A percentile compares a stretch with the other conserved stretches of the same genome.
Evolutionary conservation across 2,113 vertebrate genomes (phyloP).

Genomic region (Sinocyclocheilus grahami): DNA sequence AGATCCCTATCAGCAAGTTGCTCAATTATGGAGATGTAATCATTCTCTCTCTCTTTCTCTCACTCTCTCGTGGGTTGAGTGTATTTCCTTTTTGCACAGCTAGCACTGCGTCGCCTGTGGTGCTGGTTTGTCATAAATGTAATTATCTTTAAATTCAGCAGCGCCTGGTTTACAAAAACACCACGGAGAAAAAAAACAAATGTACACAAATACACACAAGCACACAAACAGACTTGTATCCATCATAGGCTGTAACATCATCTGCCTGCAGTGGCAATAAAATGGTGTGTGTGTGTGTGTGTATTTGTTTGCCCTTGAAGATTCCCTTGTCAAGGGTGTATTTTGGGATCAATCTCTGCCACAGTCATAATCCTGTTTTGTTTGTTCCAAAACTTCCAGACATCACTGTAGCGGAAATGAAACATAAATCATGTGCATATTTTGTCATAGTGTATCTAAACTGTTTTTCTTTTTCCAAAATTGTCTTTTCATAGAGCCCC

Average conservation of each 20-base stretch:
- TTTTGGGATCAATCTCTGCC: constrained; percentile 36
- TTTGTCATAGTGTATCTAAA: neutral
- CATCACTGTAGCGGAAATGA: constrained; percentile 1
- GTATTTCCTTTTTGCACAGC: constrained; percentile 22
- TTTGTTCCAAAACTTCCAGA: constrained; percentile 28
- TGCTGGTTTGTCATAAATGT: constrained; percentile 51
- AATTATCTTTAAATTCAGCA: constrained; percentile 59
- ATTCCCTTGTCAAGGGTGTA: constrained; percentile 33
- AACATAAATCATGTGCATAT: neutral
- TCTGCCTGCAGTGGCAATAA: constrained; percentile 46
- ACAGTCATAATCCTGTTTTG: constrained; percentile 29
- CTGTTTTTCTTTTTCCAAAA: neutral
- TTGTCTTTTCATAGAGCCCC: constrained; percentile 88
- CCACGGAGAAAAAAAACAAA: constrained; percentile 33
- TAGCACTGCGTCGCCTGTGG: constrained; percentile 42
- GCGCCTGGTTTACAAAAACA: constrained; percentile 44
- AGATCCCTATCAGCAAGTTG: constrained; percentile 52
- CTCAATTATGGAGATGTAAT: constrained; percentile 49
- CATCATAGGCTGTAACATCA: constrained; percentile 21
- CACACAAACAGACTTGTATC: constrained; percentile 29
- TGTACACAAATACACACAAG: constrained; percentile 7
- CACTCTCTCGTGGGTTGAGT: neutral
- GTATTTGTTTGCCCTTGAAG: constrained; percentile 26
- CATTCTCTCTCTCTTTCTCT: constrained; percentile 13
- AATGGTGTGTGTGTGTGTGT: constrained; percentile 31